Evolutionary conservation across 1,140 invertebrate species (phyloP).

Genomic region (Panagrolaimus sp.): DNA sequence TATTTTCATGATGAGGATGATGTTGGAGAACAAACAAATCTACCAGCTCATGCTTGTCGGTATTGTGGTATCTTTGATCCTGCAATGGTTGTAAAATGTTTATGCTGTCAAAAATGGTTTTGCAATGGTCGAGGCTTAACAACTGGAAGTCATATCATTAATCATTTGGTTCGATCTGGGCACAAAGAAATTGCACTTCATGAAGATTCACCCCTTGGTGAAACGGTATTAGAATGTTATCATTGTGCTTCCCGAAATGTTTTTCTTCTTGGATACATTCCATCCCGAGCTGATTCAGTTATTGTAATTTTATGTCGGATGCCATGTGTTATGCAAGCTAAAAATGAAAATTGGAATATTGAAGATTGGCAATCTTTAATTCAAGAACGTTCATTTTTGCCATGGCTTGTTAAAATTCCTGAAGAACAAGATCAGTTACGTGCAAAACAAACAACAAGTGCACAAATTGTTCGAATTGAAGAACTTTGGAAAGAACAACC

Average conservation of each 20-base stretch:
- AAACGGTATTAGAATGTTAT: constrained; percentile 96
- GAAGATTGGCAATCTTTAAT: constrained; percentile 98
- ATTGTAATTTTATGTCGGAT: constrained; percentile 95
- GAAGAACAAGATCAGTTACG: constrained; percentile 89
- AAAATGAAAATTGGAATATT: constrained; percentile 90
- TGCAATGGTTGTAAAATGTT: constrained; percentile 92
- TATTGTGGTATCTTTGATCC: constrained; percentile 97
- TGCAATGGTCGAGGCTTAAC: constrained; percentile 97
- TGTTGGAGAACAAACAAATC: constrained; percentile 32
- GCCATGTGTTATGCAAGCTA: constrained; percentile 92
- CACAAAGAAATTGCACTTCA: constrained; percentile 98
- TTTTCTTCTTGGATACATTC: constrained; percentile 96
- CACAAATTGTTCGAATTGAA: constrained; percentile 94
- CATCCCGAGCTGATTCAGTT: constrained; percentile 96
- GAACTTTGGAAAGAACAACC: constrained; percentile 81
- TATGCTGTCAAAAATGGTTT: constrained; percentile 98
- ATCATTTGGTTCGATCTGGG: constrained; percentile 92
- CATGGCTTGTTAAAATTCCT: constrained; percentile 93
- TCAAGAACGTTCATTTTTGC: constrained; percentile 84
- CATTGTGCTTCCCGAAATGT: constrained; percentile 91
- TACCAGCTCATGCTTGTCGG: constrained; percentile 57
- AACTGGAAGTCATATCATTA: constrained; percentile 95
- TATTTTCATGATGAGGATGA: constrained; percentile 42
- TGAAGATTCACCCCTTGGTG: constrained; percentile 90
- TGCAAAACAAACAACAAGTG: constrained; percentile 86